Evolutionary conservation across 2,113 vertebrate species (phyloP), one percentile per base, ranked within the genome.

Genomic region (Hippocampus zosterae): DNA sequence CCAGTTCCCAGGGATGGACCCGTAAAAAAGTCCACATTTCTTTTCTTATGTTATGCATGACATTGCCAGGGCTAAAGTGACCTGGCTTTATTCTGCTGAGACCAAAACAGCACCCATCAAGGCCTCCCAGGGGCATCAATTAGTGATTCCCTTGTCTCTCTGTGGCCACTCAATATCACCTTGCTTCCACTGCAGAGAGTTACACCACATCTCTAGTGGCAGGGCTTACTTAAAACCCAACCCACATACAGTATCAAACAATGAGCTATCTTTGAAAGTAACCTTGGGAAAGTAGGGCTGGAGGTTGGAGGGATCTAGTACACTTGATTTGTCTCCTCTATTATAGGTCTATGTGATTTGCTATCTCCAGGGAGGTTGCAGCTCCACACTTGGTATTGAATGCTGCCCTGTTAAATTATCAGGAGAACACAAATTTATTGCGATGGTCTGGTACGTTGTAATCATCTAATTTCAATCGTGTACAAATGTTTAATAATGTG

Each of bases 281-380:
- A 92, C 91, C 91, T 91, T 92, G 91, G 90, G 84, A 90, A 90
- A 85, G 74, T 88, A 88, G 88, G 88, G 73, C 87, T 90, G 81
- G 79, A 88, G 76, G 75, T 55, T 65, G 78, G 80, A 85, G 80
- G 78, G 76, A 79, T 86, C 84, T 84, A 73, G 75, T 83, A 80
- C 79, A 81, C 81, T 90, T 87, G 86, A 81, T 89, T 86, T 87
- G 80, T 83, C 87, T 85, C 75, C 78, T 81, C 88, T 88, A 86
- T 87, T 85, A 88, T 87, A 86, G 85, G 85, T 83, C 87, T 76
- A 77, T 79, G 83, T 81, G 84, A 84, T 85, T 84, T 73, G 74
- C 69, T 75, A 69, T 84, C 88, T 85, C 82, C 56, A 21, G 83
- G 83, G 90, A 88, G 70, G 59, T 60, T 76, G 80, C 85, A 81